Evolutionary conservation across 2,888 invertebrate species (phyloP), one percentile per base, ranked within the genome.

Genomic region (Leptinotarsa peninsularis): DNA sequence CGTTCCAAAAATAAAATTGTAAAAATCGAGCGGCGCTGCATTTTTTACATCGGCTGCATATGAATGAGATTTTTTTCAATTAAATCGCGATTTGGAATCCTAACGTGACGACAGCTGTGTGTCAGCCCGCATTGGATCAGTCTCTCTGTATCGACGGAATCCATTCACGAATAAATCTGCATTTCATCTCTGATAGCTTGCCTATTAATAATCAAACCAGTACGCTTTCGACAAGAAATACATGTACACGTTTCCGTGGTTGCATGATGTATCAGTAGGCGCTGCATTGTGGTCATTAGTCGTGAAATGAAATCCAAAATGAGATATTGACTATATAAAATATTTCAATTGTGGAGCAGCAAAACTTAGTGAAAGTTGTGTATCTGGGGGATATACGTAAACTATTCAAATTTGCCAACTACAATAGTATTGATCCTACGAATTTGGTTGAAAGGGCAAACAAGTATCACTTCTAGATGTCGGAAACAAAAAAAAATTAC

Each of bases 11-110:
- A 87, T 86, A 87, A 87, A 87, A 87, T 84, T 83, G 81, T 82
- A 85, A 86, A 86, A 86, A 86, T 86, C 86, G 81, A 74, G 76
- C 77, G 74, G 80, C 81, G 85, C 82, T 86, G 86, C 86, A 87
- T 87, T 88, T 88, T 88, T 88, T 87, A 87, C 88, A 86, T 86
- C 84, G 84, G 84, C 86, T 86, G 88, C 88, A 89, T 88, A 89
- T 88, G 89, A 88, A 88, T 87, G 88, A 88, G 88, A 87, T 85
- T 87, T 88, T 88, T 88, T 88, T 87, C 88, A 88, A 89, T 88
- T 89, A 88, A 88, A 88, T 87, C 83, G 81, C 87, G 83, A 89
- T 88, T 88, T 88, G 84, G 86, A 83, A 83, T 84, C 82, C 84
- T 82, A 82, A 82, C 80, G 79, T 82, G 84, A 81, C 84, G 82